Percentiles rank a stretch among this genome's conserved stretches.
phyloP scores from a whole-genome alignment of 2,888 invertebrate species.

The Lasius fuliginosus region DNA sequence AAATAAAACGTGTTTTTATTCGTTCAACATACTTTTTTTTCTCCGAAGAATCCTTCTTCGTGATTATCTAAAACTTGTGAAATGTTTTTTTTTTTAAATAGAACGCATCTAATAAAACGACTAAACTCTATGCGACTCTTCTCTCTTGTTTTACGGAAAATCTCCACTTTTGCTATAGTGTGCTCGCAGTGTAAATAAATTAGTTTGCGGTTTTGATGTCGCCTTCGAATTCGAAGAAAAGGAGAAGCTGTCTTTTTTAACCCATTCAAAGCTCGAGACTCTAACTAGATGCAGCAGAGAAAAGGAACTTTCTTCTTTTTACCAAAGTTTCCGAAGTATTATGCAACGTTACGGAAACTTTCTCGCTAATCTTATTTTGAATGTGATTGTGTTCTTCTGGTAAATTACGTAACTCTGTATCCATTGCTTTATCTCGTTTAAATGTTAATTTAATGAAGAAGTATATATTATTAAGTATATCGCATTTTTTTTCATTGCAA shows the following conservation, averaged over 20 bases:
- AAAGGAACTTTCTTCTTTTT: slow-evolving; percentile 7
- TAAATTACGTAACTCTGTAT: not conserved
- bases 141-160: slow-evolving; percentile 6
- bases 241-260: not conserved
- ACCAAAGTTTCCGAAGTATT: slow-evolving; percentile 10
- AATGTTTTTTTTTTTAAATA: not conserved
- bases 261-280: slow-evolving; percentile 8
- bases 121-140: not conserved
- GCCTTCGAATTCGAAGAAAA: not conserved
- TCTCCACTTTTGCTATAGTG: not conserved
- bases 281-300: slow-evolving; percentile 3
- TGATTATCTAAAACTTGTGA: not conserved
- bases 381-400: not conserved
- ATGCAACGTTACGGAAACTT: slow-evolving; percentile 25
- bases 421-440: not conserved
- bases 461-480: not conserved
- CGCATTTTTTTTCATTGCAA: not conserved
- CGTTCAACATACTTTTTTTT: not conserved
- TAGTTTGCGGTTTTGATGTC: not conserved
- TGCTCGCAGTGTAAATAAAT: not conserved
- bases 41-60: not conserved
- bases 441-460: not conserved
- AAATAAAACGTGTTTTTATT: not conserved
- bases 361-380: slow-evolving; percentile 14
- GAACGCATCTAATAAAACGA: not conserved